Evolutionary conservation across 2,113 vertebrate species (phyloP).

Genomic region (Hepsetus odoe): DNA sequence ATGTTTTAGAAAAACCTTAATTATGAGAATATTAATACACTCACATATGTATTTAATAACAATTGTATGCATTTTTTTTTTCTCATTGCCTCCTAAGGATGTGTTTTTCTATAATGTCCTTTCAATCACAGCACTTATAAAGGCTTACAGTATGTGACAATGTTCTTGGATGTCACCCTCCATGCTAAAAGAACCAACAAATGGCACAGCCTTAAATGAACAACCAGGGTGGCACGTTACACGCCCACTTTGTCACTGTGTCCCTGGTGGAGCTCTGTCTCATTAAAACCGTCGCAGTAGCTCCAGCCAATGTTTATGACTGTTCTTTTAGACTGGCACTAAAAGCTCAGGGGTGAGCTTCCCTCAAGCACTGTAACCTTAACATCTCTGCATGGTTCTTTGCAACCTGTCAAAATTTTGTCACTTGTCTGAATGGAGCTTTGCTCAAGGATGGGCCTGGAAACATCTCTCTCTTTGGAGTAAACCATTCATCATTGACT

Average conservation of each 20-base stretch:
- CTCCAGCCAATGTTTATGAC: constrained; percentile 6
- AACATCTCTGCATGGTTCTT: background rate
- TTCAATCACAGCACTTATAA: background rate
- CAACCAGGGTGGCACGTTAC: background rate
- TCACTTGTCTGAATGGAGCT: background rate
- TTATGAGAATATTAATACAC: too few relatives aligned
- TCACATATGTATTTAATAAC: too few relatives aligned
- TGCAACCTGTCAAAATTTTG: background rate
- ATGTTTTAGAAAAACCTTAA: too few relatives aligned
- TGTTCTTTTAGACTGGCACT: background rate
- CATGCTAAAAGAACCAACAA: constrained; percentile 18
- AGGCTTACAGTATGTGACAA: constrained; percentile 12
- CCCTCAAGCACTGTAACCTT: background rate
- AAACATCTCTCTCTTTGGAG: constrained; percentile 55
- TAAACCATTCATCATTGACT: constrained; percentile 55
- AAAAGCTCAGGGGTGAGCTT: background rate
- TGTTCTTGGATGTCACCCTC: background rate
- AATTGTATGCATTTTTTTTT: too few relatives aligned
- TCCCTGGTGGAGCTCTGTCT: background rate
- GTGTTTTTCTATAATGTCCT: background rate
- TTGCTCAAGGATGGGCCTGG: background rate
- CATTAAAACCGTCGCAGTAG: constrained; percentile 2
- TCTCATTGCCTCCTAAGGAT: background rate
- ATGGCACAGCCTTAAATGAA: background rate
- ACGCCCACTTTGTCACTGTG: constrained; percentile 6